Base-by-base conservation (phyloP, 2,888 invertebrate genomes). In the Diloba caeruleocephala region DNA sequence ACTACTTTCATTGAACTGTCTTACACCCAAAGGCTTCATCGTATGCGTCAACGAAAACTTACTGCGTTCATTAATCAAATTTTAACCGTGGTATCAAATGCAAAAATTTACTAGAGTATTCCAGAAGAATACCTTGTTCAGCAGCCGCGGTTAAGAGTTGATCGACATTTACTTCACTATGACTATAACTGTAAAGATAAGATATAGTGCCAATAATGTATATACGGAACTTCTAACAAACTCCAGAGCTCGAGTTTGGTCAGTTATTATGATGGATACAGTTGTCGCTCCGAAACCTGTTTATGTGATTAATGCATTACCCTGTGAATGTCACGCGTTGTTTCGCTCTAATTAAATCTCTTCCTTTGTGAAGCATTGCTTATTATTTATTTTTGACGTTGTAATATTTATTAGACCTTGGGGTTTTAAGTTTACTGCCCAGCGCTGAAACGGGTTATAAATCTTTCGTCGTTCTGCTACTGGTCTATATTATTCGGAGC, bases 261-360 rank as follows among this genome's bases (percentile, higher is more conserved):
- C 9, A 36, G 23, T 51, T 60, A 44, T 57, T 62, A 38, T 71
- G 58, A 84, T 85, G 82, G 81, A 84, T 87, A 81, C 78, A 78
- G 69, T 66, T 59, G 78, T 77, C 73, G 43, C 43, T 39, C 17
- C 14, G 14, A 70, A 83, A 88, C 88, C 83, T 73, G 87, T 89
- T 82, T 63, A 48, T 50, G 65, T 83, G 85, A 88, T 87, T 87
- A 87, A 88, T 85, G 82, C 79, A 64, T 81, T 77, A 70, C 76
- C 68, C 58, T 69, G 54, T 80, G 82, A 89, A 89, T 89, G 89
- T 84, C 88, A 71, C 45, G 82, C 76, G 79, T 73, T n/a, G 75
- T 71, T 71, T 75, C 62, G 78, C 68, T 85, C 81, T 85, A 89
- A 89, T 89, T 90, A 87, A 76, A 84, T 71, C 73, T 82, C 83